These are phyloP conservation scores for Psettodes erumei DNA, from an alignment of 2,113 vertebrate genomes.

Conservation along the genomic window DNA sequence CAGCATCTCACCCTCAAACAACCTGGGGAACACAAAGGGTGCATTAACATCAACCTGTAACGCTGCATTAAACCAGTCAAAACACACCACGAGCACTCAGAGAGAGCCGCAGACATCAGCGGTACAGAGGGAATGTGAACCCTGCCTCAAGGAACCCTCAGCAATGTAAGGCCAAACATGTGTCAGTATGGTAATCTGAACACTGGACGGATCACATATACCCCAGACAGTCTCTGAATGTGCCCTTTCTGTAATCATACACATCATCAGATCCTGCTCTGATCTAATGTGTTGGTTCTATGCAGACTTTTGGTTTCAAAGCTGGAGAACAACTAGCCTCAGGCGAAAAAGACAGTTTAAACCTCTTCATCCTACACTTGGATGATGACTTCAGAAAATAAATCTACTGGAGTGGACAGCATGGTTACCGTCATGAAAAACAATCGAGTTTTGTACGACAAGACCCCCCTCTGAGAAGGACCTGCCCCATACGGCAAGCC, in stretches of 20 bases:
- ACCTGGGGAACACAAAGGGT: constrained; percentile 20
- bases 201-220: neutral
- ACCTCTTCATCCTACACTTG: constrained; percentile 17
- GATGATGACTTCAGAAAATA: neutral
- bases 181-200: neutral
- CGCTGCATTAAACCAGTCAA: constrained; percentile 30
- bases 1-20: constrained; percentile 37
- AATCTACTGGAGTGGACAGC: neutral
- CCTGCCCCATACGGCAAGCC: constrained; percentile 32
- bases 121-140: neutral
- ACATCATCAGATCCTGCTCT: constrained; percentile 18
- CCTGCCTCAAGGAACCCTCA: neutral
- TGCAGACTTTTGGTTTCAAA: constrained; percentile 31
- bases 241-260: neutral
- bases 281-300: constrained; percentile 39
- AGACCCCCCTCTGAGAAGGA: constrained; percentile 35
- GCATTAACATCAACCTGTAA: constrained; percentile 22
- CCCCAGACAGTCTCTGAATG: neutral
- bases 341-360: neutral
- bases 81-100: constrained; percentile 27
- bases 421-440: constrained; percentile 19
- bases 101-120: neutral
- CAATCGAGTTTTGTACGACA: constrained; percentile 20
- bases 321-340: constrained; percentile 33
- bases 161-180: neutral